Evolutionary conservation across 2,888 invertebrate species (phyloP).

Genomic region (Tipula vernalis): DNA sequence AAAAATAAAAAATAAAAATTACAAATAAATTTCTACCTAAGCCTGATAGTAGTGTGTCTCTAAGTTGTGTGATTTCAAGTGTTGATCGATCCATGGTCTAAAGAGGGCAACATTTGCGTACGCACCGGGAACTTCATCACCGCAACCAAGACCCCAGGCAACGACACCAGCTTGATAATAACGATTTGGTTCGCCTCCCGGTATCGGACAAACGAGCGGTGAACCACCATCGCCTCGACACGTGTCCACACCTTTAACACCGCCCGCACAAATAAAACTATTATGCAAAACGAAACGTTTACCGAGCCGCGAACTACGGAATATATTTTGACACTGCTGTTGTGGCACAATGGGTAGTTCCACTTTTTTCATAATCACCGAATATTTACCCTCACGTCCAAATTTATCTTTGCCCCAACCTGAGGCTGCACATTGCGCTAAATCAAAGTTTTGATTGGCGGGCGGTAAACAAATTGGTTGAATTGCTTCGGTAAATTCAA

Average conservation of each 20-base stretch:
- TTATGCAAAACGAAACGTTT: conserved; percentile 48
- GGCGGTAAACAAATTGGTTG: conserved; percentile 53
- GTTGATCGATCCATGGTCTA: conserved; percentile 58
- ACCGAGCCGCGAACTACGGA: conserved; percentile 55
- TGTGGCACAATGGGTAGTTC: conserved; percentile 52
- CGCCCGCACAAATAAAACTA: conserved; percentile 71
- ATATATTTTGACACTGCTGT: conserved; percentile 43
- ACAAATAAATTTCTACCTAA: neutral
- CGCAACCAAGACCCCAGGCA: conserved; percentile 86
- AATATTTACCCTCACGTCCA: conserved; percentile 49
- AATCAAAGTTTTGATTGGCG: conserved; percentile 31
- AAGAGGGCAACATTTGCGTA: conserved; percentile 59
- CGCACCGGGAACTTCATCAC: conserved; percentile 58
- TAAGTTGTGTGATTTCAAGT: conserved; percentile 40
- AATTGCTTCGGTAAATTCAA: conserved; percentile 51
- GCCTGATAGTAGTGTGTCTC: conserved; percentile 23
- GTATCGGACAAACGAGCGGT: conserved; percentile 54
- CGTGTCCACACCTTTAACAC: conserved; percentile 58
- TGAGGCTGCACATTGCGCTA: conserved; percentile 50
- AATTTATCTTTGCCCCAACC: conserved; percentile 71
- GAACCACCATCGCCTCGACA: conserved; percentile 77
- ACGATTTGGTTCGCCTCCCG: conserved; percentile 39
- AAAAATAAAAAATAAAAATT: neutral
- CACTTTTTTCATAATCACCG: conserved; percentile 62
- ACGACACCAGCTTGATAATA: conserved; percentile 69